These are phyloP conservation scores for Spatulosminthurus flaviceps DNA, from an alignment of 2,888 invertebrate species.

Conservation along the genomic window DNA sequence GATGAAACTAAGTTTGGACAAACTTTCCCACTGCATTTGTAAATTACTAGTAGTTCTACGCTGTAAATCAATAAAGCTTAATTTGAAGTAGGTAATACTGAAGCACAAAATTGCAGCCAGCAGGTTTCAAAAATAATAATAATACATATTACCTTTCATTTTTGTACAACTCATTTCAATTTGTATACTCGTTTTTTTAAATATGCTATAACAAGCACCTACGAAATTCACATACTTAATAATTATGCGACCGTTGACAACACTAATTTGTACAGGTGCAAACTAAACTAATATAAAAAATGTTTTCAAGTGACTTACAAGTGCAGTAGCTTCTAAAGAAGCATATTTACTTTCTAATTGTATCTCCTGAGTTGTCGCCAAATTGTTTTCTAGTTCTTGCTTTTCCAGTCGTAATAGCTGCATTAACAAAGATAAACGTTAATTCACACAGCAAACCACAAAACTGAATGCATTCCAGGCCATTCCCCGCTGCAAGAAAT, in stretches of 20 bases:
- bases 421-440: neutral
- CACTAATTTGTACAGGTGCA: neutral
- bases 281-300: neutral
- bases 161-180: too few species aligned
- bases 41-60: too few species aligned
- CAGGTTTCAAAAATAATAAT: too few species aligned
- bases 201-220: neutral
- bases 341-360: constrained; percentile 9
- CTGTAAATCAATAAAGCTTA: too few species aligned
- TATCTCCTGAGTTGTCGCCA: neutral
- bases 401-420: constrained; percentile 35
- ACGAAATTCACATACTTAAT: neutral
- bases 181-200: neutral
- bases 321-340: constrained; percentile 2
- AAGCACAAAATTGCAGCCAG: too few species aligned
- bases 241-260: neutral
- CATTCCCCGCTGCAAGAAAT: neutral
- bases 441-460: neutral
- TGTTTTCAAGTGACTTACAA: constrained; percentile 7
- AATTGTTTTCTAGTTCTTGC: constrained; percentile 35
- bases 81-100: too few species aligned
- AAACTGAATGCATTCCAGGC: neutral
- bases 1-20: too few species aligned
- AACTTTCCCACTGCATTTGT: too few species aligned
- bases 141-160: too few species aligned